A percentile compares a stretch with the other conserved stretches of the same genome.
Conservation (phyloP, 2,888 invertebrate species). For the Eilema caniola region DNA sequence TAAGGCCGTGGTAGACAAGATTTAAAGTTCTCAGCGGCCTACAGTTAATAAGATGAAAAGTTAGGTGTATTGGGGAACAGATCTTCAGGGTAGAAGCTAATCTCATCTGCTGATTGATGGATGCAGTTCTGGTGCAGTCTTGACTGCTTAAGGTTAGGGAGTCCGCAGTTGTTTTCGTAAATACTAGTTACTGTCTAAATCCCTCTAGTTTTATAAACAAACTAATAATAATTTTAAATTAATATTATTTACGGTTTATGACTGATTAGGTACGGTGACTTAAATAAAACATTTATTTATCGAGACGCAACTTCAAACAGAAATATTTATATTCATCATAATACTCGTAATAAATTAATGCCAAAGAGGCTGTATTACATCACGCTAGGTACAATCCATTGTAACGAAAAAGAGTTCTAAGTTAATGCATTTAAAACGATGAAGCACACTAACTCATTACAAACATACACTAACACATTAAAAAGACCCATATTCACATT, state of each 20-base stretch:
- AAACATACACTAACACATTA: neutral
- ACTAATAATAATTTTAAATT: no score
- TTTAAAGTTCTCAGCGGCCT: neutral
- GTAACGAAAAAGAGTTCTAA: neutral
- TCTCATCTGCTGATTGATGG: no score
- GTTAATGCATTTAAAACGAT: neutral
- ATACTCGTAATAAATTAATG: neutral
- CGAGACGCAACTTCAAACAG: neutral
- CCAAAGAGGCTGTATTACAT: constrained; percentile 4
- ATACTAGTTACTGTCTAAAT: neutral
- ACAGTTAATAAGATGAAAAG: neutral
- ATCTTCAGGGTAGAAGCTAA: neutral
- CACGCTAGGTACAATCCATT: no score
- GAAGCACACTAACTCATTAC: neutral
- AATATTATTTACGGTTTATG: neutral
- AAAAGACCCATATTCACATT: neutral
- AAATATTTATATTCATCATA: neutral
- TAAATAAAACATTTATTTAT: neutral
- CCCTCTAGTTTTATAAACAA: neutral
- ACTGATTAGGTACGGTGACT: neutral
- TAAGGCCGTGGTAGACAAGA: neutral
- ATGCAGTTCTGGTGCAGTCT: neutral
- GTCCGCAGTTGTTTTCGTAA: no score
- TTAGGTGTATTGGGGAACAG: no score
- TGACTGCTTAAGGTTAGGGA: neutral